These are phyloP conservation scores for Agriopis aurantiaria DNA, from an alignment of 2,888 invertebrate species.

Conservation along the genomic window DNA sequence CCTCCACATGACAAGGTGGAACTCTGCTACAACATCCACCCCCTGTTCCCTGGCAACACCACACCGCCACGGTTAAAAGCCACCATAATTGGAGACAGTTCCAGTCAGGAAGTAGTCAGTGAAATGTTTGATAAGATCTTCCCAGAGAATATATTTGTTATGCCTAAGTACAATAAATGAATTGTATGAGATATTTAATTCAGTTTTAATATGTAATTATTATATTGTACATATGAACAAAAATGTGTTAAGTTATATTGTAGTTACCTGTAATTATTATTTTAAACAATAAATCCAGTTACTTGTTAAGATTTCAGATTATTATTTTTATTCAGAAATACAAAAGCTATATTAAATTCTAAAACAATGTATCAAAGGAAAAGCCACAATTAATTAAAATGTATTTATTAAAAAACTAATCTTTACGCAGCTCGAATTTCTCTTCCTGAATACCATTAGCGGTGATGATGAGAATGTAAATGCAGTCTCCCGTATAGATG, in stretches of 20 bases:
- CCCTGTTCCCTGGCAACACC: slow-evolving; percentile 91
- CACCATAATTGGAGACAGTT: slow-evolving; percentile 75
- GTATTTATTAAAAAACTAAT: slow-evolving; percentile 86
- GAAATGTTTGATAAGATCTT: slow-evolving; percentile 83
- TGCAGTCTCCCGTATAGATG: slow-evolving; percentile 98
- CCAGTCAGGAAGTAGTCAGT: slow-evolving; percentile 72
- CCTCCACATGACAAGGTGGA: slow-evolving; percentile 88
- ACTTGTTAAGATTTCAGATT: slow-evolving; percentile 62
- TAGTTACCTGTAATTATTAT: slow-evolving; percentile 75
- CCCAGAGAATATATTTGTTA: slow-evolving; percentile 83
- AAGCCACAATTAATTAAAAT: slow-evolving; percentile 41
- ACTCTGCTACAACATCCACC: slow-evolving; percentile 92
- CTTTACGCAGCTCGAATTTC: slow-evolving; percentile 93
- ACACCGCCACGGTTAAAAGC: slow-evolving; percentile 88
- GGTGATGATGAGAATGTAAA: slow-evolving; percentile 94
- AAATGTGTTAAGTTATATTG: slow-evolving; percentile 66
- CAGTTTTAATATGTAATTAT: slow-evolving; percentile 53
- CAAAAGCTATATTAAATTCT: neutral
- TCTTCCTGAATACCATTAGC: slow-evolving; percentile 93
- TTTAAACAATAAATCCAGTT: slow-evolving; percentile 72
- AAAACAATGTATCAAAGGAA: slow-evolving; percentile 26
- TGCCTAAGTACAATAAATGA: slow-evolving; percentile 84
- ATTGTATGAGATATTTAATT: slow-evolving; percentile 63
- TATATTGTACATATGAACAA: slow-evolving; percentile 80
- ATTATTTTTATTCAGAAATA: slow-evolving; percentile 38